Evolutionary conservation across 2,888 invertebrate genomes (phyloP).

Genomic region (Pimpla rufipes): DNA sequence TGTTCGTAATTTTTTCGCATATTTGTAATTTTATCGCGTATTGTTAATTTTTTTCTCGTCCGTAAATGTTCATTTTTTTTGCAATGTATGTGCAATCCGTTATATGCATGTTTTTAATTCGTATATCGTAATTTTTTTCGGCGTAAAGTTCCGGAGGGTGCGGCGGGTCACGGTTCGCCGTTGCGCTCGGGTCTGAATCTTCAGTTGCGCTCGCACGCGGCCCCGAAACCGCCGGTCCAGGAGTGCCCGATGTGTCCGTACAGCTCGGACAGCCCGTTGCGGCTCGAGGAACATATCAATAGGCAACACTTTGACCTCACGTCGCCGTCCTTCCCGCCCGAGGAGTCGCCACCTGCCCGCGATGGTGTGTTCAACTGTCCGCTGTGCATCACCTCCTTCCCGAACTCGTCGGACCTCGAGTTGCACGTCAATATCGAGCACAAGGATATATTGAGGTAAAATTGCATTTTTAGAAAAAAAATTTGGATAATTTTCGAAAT

Average conservation of each 20-base stretch:
- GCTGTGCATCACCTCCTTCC: conserved; percentile 91
- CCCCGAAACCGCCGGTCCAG: conserved; percentile 82
- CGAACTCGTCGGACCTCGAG: conserved; percentile 92
- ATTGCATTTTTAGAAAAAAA: not conserved
- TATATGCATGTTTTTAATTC: too few species aligned
- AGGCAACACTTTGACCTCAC: conserved; percentile 93
- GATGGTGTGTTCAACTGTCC: conserved; percentile 90
- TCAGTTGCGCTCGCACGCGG: conserved; percentile 83
- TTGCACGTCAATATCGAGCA: conserved; percentile 95
- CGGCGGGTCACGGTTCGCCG: conserved; percentile 90
- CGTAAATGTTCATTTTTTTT: too few species aligned
- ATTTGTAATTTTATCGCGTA: conserved; percentile 23
- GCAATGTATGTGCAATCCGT: too few species aligned
- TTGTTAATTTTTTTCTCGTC: too few species aligned
- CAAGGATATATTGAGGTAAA: conserved; percentile 91
- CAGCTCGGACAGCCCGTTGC: conserved; percentile 90
- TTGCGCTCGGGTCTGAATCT: conserved; percentile 87
- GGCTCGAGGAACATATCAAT: conserved; percentile 94
- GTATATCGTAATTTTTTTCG: conserved; percentile 5
- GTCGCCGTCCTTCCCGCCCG: conserved; percentile 89
- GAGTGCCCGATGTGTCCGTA: conserved; percentile 93
- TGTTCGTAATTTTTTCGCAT: too few species aligned
- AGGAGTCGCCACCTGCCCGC: conserved; percentile 81
- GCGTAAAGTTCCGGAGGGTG: conserved; percentile 79
- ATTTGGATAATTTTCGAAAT: too few species aligned